Conservation (phyloP, 2,113 vertebrate species). For the Psettodes erumei region DNA sequence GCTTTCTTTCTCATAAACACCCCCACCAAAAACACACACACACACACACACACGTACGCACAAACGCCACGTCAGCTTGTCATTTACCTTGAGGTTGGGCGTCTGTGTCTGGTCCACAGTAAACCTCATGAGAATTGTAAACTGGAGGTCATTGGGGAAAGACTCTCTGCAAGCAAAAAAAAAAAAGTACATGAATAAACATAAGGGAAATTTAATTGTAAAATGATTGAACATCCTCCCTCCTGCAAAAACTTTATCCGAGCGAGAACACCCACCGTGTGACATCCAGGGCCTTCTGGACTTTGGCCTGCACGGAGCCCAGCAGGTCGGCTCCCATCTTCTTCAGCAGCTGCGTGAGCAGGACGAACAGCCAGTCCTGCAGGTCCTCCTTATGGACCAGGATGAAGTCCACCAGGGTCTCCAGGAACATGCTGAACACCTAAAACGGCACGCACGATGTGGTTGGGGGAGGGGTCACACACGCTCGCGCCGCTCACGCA, state of each 20-base stretch:
- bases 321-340: slow-evolving; percentile 99
- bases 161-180: slow-evolving; percentile 88
- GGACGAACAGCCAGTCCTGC: slow-evolving; percentile 96
- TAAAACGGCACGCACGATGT: slow-evolving; percentile 61
- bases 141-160: slow-evolving; percentile 97
- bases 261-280: slow-evolving; percentile 90
- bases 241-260: background rate
- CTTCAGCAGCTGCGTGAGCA: slow-evolving; percentile 95
- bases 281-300: slow-evolving; percentile 95
- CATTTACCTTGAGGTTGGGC: slow-evolving; percentile 93
- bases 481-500: slow-evolving; percentile 28
- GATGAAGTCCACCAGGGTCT: slow-evolving; percentile 97
- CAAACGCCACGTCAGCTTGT: background rate
- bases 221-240: too few relatives aligned
- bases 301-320: slow-evolving; percentile 97
- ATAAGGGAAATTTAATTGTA: too few relatives aligned
- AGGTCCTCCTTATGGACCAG: slow-evolving; percentile 95
- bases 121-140: slow-evolving; percentile 98
- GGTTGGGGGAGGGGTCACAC: slow-evolving; percentile 8
- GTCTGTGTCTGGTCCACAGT: slow-evolving; percentile 99
- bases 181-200: too few relatives aligned
- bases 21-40: background rate
- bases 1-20: background rate
- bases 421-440: slow-evolving; percentile 99
- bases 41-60: background rate